phyloP scores from a whole-genome alignment of 2,888 invertebrate genomes.

The Schizotus pectinicornis region DNA sequence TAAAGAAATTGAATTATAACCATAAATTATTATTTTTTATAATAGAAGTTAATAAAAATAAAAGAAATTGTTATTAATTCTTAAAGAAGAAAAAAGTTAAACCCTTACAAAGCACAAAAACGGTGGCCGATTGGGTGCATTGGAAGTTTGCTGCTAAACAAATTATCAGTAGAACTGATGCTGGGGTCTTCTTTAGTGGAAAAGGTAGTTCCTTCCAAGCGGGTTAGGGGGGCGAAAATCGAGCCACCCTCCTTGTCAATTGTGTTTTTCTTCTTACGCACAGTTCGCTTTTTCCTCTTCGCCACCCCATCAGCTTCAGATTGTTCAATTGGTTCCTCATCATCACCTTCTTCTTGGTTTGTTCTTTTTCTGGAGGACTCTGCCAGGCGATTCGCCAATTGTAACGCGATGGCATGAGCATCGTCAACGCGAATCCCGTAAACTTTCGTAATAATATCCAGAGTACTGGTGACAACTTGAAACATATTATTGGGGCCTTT shows the following conservation, averaged over 20 bases:
- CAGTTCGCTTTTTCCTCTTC: constrained; percentile 39
- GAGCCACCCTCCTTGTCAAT: constrained; percentile 41
- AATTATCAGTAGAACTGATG: constrained; percentile 45
- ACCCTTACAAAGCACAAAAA: constrained; percentile 14
- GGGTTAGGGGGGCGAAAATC: constrained; percentile 39
- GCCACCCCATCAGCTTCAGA: constrained; percentile 27
- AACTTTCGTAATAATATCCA: constrained; percentile 89
- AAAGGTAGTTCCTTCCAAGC: constrained; percentile 46
- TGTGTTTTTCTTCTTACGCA: constrained; percentile 38
- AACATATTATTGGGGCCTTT: constrained; percentile 74
- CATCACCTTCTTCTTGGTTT: constrained; percentile 38
- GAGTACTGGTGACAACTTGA: constrained; percentile 82
- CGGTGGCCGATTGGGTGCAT: constrained; percentile 16
- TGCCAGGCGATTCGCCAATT: constrained; percentile 74
- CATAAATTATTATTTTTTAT: too few relatives aligned
- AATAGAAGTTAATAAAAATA: too few relatives aligned
- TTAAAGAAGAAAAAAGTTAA: not conserved
- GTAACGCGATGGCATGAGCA: constrained; percentile 79
- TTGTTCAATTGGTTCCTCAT: constrained; percentile 4
- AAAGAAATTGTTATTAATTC: not conserved
- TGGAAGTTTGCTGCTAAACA: constrained; percentile 44
- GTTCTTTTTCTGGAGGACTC: constrained; percentile 35
- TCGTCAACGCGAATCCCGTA: constrained; percentile 88
- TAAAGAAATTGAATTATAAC: too few relatives aligned
- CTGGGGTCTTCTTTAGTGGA: constrained; percentile 43